These are phyloP conservation scores for Drosophila macrospina DNA, from an alignment of 2,888 invertebrate species.

Conservation along the genomic window DNA sequence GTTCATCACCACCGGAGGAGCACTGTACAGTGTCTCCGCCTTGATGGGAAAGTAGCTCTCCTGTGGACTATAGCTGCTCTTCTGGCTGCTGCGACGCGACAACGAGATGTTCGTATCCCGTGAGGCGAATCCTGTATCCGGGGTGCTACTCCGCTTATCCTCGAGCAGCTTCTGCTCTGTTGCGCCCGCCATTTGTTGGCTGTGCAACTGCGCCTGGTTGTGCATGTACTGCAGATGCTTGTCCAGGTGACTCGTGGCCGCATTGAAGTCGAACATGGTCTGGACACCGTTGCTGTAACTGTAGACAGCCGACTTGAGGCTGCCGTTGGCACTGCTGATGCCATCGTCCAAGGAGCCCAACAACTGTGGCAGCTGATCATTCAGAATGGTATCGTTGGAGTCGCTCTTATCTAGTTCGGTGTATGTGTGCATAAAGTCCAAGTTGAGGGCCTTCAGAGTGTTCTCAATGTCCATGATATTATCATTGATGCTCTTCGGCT, in stretches of 20 bases:
- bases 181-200: slow-evolving; percentile 33
- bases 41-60: slow-evolving; percentile 80
- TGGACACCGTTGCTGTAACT: slow-evolving; percentile 83
- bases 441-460: slow-evolving; percentile 84
- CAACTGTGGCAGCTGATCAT: slow-evolving; percentile 82
- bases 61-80: slow-evolving; percentile 85
- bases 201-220: slow-evolving; percentile 71
- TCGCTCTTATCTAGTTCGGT: slow-evolving; percentile 85
- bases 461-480: slow-evolving; percentile 85
- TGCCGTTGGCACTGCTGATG: slow-evolving; percentile 83
- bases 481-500: slow-evolving; percentile 83
- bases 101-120: slow-evolving; percentile 85
- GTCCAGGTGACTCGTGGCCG: slow-evolving; percentile 84
- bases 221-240: slow-evolving; percentile 84
- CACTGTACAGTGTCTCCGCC: slow-evolving; percentile 63
- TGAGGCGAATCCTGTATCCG: slow-evolving; percentile 85
- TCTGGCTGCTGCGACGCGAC: slow-evolving; percentile 85
- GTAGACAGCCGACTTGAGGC: slow-evolving; percentile 83
- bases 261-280: slow-evolving; percentile 83
- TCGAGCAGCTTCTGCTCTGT: slow-evolving; percentile 79
- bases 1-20: slow-evolving; percentile 67
- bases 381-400: slow-evolving; percentile 85
- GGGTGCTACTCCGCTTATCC: slow-evolving; percentile 85
- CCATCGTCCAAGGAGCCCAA: slow-evolving; percentile 83
- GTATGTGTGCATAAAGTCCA: slow-evolving; percentile 85